Evolutionary conservation across 2,797 vertebrate genomes (phyloP).

Genomic region (Rhinella marina): DNA sequence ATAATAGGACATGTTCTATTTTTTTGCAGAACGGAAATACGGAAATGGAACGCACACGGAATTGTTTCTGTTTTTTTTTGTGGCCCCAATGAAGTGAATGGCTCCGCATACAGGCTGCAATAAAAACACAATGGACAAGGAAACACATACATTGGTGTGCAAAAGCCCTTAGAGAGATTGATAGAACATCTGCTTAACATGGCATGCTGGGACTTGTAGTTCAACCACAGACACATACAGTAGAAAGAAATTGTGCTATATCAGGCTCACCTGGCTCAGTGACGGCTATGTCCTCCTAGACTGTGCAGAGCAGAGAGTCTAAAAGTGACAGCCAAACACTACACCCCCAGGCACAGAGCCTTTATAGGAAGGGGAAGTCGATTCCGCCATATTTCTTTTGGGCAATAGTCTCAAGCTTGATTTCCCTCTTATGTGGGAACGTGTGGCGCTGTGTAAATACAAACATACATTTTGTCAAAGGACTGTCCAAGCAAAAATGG

Average conservation of each 20-base stretch:
- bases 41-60: too few species aligned
- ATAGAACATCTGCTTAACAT: background rate
- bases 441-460: background rate
- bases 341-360: too few species aligned
- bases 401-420: background rate
- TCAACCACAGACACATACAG: background rate
- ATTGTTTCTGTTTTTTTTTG: too few species aligned
- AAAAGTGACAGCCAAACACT: background rate
- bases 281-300: background rate
- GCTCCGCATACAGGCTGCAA: too few species aligned
- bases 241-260: background rate
- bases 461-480: background rate
- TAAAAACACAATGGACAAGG: too few species aligned
- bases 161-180: too few species aligned
- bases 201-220: background rate
- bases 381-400: slow-evolving; percentile 41
- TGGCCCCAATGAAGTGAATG: too few species aligned
- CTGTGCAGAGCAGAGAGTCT: background rate
- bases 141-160: too few species aligned
- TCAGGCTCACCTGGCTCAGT: slow-evolving; percentile 3
- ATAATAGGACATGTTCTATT: too few species aligned
- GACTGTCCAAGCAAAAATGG: background rate
- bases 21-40: too few species aligned
- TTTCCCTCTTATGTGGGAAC: background rate
- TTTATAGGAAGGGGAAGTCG: background rate